Conservation (phyloP, 2,888 invertebrate species). For the Drosophila recens region DNA sequence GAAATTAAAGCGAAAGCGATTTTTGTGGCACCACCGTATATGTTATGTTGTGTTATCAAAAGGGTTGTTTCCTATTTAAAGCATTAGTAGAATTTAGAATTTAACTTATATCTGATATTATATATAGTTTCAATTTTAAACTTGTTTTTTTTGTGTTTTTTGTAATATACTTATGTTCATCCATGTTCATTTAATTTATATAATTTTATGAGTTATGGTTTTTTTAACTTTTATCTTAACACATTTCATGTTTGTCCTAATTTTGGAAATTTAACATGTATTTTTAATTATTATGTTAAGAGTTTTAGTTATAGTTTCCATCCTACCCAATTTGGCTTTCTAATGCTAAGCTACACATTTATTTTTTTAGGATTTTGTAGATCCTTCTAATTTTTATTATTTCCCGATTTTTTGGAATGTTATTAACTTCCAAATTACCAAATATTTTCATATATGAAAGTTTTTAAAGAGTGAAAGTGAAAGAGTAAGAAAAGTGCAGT, state of each 20-base stretch:
- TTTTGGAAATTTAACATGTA: background rate
- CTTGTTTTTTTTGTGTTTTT: background rate
- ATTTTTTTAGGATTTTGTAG: background rate
- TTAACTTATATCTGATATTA: slow-evolving; percentile 1
- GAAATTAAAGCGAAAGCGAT: too few species aligned
- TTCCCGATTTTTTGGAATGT: too few species aligned
- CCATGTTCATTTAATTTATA: background rate
- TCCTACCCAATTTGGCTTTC: background rate
- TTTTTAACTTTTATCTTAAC: background rate
- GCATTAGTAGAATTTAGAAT: background rate
- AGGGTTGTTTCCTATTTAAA: background rate
- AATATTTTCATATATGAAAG: too few species aligned
- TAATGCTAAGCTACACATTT: too few species aligned
- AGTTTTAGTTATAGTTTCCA: too few species aligned
- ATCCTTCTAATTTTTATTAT: background rate
- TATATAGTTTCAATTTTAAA: background rate
- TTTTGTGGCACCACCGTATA: too few species aligned
- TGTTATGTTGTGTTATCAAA: background rate
- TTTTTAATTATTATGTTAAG: too few species aligned
- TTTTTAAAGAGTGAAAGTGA: too few species aligned
- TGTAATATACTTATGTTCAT: background rate
- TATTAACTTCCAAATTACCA: background rate
- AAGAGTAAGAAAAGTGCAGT: background rate
- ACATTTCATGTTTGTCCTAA: background rate
- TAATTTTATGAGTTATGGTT: background rate